Percentiles rank a stretch among this genome's conserved stretches.
Evolutionary conservation across 2,113 vertebrate species (phyloP).

Genomic region (Ibidorhyncha struthersii): DNA sequence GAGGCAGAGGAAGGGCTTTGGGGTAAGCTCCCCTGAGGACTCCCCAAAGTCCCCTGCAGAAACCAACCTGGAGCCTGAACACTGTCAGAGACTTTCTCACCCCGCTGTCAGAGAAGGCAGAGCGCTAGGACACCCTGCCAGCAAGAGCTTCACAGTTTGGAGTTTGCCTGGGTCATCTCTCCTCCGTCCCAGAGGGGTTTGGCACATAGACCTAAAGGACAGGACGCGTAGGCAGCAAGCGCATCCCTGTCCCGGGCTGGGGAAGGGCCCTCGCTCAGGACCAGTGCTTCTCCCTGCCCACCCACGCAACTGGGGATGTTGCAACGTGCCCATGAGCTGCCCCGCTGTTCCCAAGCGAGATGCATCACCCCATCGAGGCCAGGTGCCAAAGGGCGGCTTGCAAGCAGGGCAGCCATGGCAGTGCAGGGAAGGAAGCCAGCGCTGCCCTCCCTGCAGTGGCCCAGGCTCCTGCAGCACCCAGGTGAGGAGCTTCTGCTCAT

Average conservation of each 20-base stretch:
- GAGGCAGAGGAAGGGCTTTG: not conserved
- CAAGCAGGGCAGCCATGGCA: not conserved
- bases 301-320: not conserved
- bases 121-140: not conserved
- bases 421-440: not conserved
- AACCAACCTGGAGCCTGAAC: not conserved
- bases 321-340: not conserved
- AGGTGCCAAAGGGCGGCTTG: not conserved
- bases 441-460: not conserved
- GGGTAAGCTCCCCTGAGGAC: not conserved
- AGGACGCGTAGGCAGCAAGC: accelerated
- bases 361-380: not conserved
- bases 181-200: not conserved
- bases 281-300: not conserved
- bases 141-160: slow-evolving; percentile 13
- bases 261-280: not conserved
- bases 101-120: not conserved
- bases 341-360: not conserved
- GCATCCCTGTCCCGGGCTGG: not conserved
- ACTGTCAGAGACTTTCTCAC: not conserved
- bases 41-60: not conserved
- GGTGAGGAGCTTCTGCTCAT: not conserved
- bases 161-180: not conserved
- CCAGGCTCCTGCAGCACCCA: not conserved
- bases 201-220: not conserved